These are phyloP conservation scores for Mesochorus sp. DNA, from an alignment of 2,888 invertebrate genomes.

Conservation along the genomic window DNA sequence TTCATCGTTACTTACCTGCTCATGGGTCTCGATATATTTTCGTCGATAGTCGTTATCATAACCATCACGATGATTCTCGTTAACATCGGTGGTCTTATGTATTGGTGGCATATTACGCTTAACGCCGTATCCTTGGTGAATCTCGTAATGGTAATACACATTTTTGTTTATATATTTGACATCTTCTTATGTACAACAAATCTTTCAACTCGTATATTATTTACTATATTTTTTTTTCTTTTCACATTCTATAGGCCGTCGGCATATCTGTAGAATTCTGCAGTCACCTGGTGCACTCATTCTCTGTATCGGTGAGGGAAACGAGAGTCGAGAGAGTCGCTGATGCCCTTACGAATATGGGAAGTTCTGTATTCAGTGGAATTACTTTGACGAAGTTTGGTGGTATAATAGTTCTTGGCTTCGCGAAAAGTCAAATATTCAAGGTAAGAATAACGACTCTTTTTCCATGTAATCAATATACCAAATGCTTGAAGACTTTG, in stretches of 20 bases:
- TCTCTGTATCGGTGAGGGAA: constrained; percentile 90
- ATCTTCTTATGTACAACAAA: neutral
- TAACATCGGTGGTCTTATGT: constrained; percentile 97
- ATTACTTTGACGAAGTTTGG: constrained; percentile 99
- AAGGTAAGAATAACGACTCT: constrained; percentile 82
- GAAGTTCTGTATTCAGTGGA: constrained; percentile 95
- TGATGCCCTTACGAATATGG: constrained; percentile 94
- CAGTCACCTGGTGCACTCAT: constrained; percentile 97
- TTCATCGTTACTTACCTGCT: constrained; percentile 95
- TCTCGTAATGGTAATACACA: constrained; percentile 90
- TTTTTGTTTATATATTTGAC: neutral
- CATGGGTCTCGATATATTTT: constrained; percentile 96
- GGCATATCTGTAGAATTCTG: constrained; percentile 99
- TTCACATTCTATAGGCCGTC: constrained; percentile 87
- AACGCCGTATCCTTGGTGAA: constrained; percentile 99
- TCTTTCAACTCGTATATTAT: neutral
- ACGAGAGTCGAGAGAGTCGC: constrained; percentile 90
- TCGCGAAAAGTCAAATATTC: constrained; percentile 99
- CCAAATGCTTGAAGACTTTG: neutral
- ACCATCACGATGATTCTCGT: constrained; percentile 97
- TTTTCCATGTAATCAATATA: too few species aligned
- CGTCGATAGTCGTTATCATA: constrained; percentile 93
- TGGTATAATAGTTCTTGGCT: constrained; percentile 97
- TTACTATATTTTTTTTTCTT: constrained; percentile 2
- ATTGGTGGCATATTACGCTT: constrained; percentile 96